phyloP scores from a whole-genome alignment of 2,797 vertebrate genomes.

The Agapornis canus region DNA sequence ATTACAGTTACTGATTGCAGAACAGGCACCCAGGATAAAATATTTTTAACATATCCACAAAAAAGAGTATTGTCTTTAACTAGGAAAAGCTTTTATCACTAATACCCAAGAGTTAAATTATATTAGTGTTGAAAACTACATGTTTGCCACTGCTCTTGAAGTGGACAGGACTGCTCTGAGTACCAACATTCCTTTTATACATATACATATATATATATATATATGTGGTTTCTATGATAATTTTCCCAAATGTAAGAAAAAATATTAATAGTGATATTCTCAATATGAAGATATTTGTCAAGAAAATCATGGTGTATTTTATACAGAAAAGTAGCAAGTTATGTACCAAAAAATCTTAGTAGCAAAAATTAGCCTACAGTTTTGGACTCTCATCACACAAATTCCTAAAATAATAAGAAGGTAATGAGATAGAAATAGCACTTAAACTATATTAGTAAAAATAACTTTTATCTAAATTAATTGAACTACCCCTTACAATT shows the following conservation, averaged over 20 bases:
- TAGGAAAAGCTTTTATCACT: neutral
- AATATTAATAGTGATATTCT: neutral
- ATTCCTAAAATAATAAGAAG: neutral
- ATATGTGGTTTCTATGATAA: neutral
- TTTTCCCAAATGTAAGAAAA: neutral
- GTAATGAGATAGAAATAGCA: neutral
- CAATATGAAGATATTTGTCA: neutral
- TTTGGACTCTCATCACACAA: neutral
- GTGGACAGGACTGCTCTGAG: neutral
- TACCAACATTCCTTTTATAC: neutral
- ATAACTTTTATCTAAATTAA: neutral
- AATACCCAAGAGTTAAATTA: neutral
- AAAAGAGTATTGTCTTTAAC: neutral
- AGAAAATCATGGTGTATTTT: neutral
- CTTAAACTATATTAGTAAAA: neutral
- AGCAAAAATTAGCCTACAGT: neutral
- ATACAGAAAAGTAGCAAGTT: neutral
- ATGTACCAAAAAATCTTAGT: neutral
- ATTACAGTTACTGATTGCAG: neutral
- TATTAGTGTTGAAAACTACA: neutral
- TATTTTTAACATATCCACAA: fast-evolving
- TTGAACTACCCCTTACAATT: neutral
- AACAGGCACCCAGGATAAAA: neutral
- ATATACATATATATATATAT: too few relatives aligned
- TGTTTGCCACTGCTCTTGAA: neutral